A percentile compares a stretch with the other conserved stretches of the same genome.
Evolutionary conservation across 2,113 vertebrate species (phyloP).

Genomic region (Solea solea): DNA sequence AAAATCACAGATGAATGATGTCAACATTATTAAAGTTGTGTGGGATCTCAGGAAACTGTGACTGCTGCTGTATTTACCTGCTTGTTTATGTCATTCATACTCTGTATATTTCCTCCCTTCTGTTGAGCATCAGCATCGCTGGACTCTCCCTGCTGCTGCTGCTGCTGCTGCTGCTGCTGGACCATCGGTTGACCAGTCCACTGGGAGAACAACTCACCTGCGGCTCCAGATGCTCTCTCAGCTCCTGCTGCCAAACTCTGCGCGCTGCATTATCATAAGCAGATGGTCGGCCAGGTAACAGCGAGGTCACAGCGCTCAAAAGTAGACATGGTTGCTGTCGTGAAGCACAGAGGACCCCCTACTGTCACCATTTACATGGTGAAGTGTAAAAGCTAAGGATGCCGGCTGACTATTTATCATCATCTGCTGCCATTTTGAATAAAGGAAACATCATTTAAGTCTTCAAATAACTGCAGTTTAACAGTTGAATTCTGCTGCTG

Average conservation of each 20-base stretch:
- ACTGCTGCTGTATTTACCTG: not conserved
- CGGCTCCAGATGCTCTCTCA: conserved; percentile 64
- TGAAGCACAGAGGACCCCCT: conserved; percentile 11
- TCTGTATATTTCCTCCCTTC: not conserved
- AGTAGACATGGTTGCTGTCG: conserved; percentile 19
- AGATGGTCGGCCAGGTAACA: conserved; percentile 66
- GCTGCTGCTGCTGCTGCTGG: conserved; percentile 19
- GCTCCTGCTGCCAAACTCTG: conserved; percentile 50
- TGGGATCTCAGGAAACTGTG: too few species aligned
- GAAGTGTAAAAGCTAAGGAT: not conserved
- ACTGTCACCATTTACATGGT: not conserved
- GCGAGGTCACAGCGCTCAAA: conserved; percentile 60
- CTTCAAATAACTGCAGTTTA: too few species aligned
- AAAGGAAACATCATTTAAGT: too few species aligned
- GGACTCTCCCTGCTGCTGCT: conserved; percentile 19
- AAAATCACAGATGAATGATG: too few species aligned
- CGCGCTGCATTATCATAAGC: conserved; percentile 70
- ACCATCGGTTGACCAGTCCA: conserved; percentile 49
- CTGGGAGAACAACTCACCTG: conserved; percentile 44
- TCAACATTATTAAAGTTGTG: conserved; percentile 1
- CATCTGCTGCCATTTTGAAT: too few species aligned
- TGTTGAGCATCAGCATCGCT: conserved; percentile 3
- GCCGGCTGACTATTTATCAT: too few species aligned
- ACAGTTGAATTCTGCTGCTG: too few species aligned
- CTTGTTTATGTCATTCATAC: conserved; percentile 4